Conservation (phyloP, 2,888 invertebrate species). For the Nomada lathburiana region DNA sequence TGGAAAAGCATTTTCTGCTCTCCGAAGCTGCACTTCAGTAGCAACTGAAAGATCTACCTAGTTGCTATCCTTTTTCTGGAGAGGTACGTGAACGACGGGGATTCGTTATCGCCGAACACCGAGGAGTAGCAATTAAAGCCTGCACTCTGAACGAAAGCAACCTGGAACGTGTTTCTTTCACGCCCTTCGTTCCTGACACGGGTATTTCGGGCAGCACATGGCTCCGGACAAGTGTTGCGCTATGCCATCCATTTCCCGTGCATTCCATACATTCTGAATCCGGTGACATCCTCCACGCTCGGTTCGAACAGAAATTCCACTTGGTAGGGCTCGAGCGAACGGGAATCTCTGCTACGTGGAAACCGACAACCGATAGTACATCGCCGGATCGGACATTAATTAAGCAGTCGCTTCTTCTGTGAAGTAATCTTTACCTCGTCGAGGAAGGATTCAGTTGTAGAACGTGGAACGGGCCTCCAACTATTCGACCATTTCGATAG, state of each 20-base stretch:
- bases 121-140: conserved; percentile 45
- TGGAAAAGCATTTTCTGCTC: too few relatives aligned
- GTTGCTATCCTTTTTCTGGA: conserved; percentile 15
- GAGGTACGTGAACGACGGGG: not conserved
- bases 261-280: conserved; percentile 58
- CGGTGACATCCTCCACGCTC: conserved; percentile 50
- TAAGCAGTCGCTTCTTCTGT: conserved; percentile 38
- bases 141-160: conserved; percentile 19
- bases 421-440: conserved; percentile 30
- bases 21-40: conserved; percentile 22
- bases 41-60: not conserved
- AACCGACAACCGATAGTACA: conserved; percentile 12
- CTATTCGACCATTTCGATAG: conserved; percentile 50
- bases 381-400: conserved; percentile 40
- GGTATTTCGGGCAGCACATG: conserved; percentile 60
- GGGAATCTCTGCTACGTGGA: conserved; percentile 33
- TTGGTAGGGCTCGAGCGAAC: not conserved
- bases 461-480: conserved; percentile 48
- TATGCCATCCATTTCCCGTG: conserved; percentile 50
- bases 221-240: conserved; percentile 62
- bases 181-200: conserved; percentile 51
- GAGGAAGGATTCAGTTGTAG: conserved; percentile 49
- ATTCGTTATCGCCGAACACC: conserved; percentile 21
- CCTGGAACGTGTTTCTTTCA: conserved; percentile 54
- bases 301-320: conserved; percentile 41